Base-by-base conservation (phyloP, 2,113 vertebrate genomes). In the Ciconia boyciana region DNA sequence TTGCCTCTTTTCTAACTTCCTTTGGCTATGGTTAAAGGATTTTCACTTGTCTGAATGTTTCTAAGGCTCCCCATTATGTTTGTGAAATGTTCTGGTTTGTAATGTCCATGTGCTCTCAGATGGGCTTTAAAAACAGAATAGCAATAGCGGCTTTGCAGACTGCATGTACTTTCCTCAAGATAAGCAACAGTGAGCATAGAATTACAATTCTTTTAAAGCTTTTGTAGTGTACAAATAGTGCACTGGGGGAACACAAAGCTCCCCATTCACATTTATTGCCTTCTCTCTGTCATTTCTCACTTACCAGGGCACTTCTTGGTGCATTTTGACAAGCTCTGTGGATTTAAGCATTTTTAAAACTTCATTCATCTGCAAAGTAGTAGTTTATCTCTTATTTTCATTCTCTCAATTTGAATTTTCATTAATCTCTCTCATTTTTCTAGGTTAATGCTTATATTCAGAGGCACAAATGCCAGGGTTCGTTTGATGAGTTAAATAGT, bases 361-460 rank as follows among this genome's bases (percentile, higher is more conserved):
- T 20, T 70, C 31, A 91, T 95, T 89, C 44, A 77, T 94, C 87
- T 95, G 81, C 74, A 93, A 80, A 83, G 84, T 54, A 91, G 78
- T 28, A 70, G 62, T 91, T 97, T 96, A 93, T 95, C 87, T 91
- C 81, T 71, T 82, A 91, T 85, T 95, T 97, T 96, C 62, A 54
- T 95, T 95, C 87, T 95, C 83, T 83, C 58, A 65, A 83, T 94
- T 91, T 94, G 81, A 95, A 91, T 95, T 97, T 95, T 96, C 84
- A 95, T 95, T 97, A 95, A 91, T 90, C 54, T 85, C 72, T 90
- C 70, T 91, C 87, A 41, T 74, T 96, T 95, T 85, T 80, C 71
- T 74, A 66, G n/a, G 71, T 94, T 95, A 96, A 88, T 80, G 93
- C 74, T 87, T 70, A 90, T 91, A 89, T 94, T 95, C 93, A 96